These are phyloP conservation scores for Alexandromys fortis DNA, from an alignment of 2,113 vertebrate genomes.

Conservation along the genomic window DNA sequence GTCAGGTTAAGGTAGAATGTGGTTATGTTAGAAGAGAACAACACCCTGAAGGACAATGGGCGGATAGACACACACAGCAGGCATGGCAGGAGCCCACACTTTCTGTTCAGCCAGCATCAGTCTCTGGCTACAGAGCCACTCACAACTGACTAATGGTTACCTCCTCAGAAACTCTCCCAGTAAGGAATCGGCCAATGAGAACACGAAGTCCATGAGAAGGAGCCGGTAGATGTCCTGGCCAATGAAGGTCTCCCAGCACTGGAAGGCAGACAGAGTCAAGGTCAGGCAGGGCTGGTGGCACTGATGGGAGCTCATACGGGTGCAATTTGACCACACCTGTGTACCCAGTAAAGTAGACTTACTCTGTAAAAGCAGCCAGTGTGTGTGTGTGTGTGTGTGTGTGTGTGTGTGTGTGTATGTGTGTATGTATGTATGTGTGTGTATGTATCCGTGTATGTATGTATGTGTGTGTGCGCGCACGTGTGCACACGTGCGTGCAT, in stretches of 20 bases:
- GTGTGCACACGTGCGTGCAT: neutral
- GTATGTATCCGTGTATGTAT: neutral
- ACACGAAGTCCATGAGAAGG: slow-evolving; percentile 94
- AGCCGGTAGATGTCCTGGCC: slow-evolving; percentile 96
- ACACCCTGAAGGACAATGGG: neutral
- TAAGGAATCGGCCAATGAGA: slow-evolving; percentile 92
- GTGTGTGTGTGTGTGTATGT: no score
- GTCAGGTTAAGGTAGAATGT: slow-evolving; percentile 1
- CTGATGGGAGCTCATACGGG: neutral
- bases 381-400: neutral
- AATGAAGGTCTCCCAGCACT: slow-evolving; percentile 97
- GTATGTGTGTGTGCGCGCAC: neutral
- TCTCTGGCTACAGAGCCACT: neutral
- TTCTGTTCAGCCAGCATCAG: neutral
- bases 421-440: neutral
- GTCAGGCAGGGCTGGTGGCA: no score
- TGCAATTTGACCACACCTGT: fast-evolving
- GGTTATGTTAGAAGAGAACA: neutral
- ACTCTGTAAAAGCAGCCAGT: neutral
- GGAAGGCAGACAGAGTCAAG: slow-evolving; percentile 41
- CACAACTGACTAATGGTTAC: slow-evolving; percentile 80
- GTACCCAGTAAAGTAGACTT: neutral
- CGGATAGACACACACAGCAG: neutral
- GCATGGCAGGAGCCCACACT: neutral
- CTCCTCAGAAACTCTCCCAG: slow-evolving; percentile 95